Percentiles rank a stretch among this genome's conserved stretches.
These are phyloP conservation scores for Brenthis hecate DNA, from an alignment of 2,888 invertebrate genomes.

Conservation along the genomic window DNA sequence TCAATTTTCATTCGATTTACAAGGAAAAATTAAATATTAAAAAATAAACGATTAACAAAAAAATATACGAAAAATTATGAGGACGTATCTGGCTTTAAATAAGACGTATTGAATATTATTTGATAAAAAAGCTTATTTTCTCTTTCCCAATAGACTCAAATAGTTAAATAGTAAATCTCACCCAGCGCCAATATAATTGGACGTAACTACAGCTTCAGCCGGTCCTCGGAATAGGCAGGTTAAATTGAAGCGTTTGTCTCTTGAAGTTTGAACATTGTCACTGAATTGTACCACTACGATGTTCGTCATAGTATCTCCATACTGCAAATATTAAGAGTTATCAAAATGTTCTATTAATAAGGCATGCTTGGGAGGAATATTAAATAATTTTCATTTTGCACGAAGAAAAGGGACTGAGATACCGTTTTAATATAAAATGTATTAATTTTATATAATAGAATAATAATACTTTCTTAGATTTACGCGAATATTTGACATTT, in stretches of 20 bases:
- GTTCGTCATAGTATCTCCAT: constrained; percentile 96
- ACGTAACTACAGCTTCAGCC: constrained; percentile 95
- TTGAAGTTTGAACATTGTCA: constrained; percentile 94
- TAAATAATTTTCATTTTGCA: no score
- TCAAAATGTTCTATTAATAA: no score
- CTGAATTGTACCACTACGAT: constrained; percentile 97
- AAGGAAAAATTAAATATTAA: neutral
- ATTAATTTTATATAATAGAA: neutral
- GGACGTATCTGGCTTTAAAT: no score
- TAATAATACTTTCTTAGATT: no score
- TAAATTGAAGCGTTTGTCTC: constrained; percentile 94
- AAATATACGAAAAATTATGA: no score
- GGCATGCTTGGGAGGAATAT: no score
- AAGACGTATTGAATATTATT: neutral
- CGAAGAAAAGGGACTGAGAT: no score
- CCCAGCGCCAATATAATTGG: constrained; percentile 96
- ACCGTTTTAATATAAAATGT: no score
- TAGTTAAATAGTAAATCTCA: constrained; percentile 64
- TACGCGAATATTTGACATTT: no score
- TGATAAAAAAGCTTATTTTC: neutral
- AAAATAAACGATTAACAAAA: no score
- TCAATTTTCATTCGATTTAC: neutral
- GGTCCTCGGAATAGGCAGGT: constrained; percentile 96
- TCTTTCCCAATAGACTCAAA: constrained; percentile 47
- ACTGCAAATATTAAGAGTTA: constrained; percentile 73